Percentiles rank a stretch among this genome's conserved stretches.
Evolutionary conservation across 2,797 vertebrate genomes (phyloP).

Genomic region (Momotus momota): DNA sequence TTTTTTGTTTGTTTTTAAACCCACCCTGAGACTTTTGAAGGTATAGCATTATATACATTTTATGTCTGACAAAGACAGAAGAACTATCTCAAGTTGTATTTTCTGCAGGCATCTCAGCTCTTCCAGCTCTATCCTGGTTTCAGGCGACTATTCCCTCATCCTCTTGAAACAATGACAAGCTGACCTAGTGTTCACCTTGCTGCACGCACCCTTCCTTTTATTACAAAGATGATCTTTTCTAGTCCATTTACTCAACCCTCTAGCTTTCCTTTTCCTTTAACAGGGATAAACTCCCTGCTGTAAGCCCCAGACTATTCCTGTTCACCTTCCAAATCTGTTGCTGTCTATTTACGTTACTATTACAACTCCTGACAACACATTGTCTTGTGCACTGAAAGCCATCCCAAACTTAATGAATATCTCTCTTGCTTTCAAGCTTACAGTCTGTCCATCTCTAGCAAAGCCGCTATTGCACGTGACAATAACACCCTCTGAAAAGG

Average conservation of each 20-base stretch:
- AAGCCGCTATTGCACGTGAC: background rate
- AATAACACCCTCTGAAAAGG: background rate
- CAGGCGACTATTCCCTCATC: background rate
- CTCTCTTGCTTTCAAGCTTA: background rate
- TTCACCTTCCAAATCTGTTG: background rate
- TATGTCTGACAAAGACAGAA: background rate
- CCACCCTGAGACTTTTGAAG: background rate
- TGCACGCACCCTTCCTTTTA: background rate
- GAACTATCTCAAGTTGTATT: background rate
- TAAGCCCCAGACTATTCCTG: background rate
- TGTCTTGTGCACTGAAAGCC: background rate
- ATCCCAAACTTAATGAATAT: background rate
- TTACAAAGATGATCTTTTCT: background rate
- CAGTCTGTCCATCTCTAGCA: background rate
- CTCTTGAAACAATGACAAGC: background rate
- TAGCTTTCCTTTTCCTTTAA: constrained; percentile 5
- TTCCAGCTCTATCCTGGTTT: background rate
- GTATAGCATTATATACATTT: background rate
- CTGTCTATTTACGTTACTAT: background rate
- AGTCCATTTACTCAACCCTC: constrained; percentile 1
- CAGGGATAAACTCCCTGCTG: background rate
- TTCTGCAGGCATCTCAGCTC: background rate
- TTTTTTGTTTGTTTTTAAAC: background rate
- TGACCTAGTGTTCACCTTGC: background rate
- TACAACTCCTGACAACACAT: background rate